phyloP scores from a whole-genome alignment of 2,113 vertebrate species.

The Bufo bufo region DNA sequence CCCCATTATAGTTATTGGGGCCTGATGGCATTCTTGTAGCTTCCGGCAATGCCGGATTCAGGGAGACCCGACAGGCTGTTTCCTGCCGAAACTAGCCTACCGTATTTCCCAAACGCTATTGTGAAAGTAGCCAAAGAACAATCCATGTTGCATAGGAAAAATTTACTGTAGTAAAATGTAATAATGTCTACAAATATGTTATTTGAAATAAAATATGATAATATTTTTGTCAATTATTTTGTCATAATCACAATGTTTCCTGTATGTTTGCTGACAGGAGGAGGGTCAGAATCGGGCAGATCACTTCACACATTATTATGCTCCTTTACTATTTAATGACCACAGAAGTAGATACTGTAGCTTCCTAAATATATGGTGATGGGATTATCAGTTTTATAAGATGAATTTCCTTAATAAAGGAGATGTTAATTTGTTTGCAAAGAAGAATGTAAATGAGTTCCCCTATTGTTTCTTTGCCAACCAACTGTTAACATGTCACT shows the following conservation, averaged over 20 bases:
- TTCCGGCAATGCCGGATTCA: no score
- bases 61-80: no score
- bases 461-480: not conserved
- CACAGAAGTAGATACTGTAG: not conserved
- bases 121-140: no score
- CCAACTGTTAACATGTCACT: slow-evolving; percentile 24
- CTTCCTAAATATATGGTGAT: not conserved
- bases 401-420: not conserved
- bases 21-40: no score
- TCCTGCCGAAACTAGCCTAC: no score
- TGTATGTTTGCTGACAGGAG: not conserved
- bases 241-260: not conserved
- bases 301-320: not conserved
- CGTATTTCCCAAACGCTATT: no score
- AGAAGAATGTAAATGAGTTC: not conserved
- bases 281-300: not conserved
- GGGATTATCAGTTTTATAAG: not conserved
- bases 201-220: no score
- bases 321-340: not conserved
- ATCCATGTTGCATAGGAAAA: no score
- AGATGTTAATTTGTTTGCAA: not conserved
- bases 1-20: no score
- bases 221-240: not conserved
- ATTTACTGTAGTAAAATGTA: no score
- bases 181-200: no score